These are phyloP conservation scores for Crossaster papposus DNA, from an alignment of 53 echinoderm and acorn worm genomes.

Conservation along the genomic window DNA sequence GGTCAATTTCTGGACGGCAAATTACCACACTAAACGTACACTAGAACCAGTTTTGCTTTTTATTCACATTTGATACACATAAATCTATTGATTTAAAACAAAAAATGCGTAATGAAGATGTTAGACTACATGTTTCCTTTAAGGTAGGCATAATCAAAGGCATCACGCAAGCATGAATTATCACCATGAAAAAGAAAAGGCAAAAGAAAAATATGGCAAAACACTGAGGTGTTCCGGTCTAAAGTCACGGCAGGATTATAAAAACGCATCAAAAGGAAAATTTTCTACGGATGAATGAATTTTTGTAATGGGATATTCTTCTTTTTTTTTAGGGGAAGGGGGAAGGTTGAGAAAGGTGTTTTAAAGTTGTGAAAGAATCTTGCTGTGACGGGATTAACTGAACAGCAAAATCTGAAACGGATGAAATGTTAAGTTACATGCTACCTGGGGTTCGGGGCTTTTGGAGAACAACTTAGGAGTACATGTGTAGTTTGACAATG, in stretches of 20 bases:
- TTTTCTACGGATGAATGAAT: background rate
- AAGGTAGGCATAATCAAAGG: slow-evolving; percentile 6
- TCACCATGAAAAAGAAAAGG: background rate
- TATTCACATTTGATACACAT: no score
- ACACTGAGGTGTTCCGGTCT: background rate
- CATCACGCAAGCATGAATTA: slow-evolving; percentile 42
- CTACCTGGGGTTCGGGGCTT: no score
- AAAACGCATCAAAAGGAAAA: background rate
- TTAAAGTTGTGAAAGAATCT: background rate
- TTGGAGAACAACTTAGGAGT: no score
- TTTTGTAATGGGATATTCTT: background rate
- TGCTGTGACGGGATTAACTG: background rate
- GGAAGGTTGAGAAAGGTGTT: background rate
- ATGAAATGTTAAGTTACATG: no score
- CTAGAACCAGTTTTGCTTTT: no score
- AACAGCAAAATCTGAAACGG: no score
- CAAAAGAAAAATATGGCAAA: background rate
- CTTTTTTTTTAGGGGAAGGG: background rate
- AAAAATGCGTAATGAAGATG: no score
- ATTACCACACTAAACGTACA: no score
- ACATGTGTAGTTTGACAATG: no score
- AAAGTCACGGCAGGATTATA: slow-evolving; percentile 9
- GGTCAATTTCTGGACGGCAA: no score
- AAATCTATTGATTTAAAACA: no score
- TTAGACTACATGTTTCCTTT: no score